These are phyloP conservation scores for Neoaliturus tenellus DNA, from an alignment of 2,888 invertebrate genomes.

Conservation along the genomic window DNA sequence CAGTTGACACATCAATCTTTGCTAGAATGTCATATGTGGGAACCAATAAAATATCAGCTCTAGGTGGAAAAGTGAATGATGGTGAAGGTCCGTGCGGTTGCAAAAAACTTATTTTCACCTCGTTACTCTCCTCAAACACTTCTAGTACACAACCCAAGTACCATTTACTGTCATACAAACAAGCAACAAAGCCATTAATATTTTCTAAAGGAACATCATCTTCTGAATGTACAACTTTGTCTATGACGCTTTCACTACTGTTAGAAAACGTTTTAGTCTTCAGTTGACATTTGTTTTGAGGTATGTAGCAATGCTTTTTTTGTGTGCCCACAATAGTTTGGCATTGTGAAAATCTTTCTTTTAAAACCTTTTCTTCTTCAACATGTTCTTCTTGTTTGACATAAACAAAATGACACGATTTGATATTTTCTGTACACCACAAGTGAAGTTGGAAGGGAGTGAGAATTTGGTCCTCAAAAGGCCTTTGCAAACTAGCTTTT, in stretches of 20 bases:
- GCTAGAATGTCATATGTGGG: too few species aligned
- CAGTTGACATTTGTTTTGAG: conserved; percentile 1
- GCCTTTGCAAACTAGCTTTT: conserved; percentile 35
- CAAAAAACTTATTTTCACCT: too few species aligned
- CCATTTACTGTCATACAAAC: conserved; percentile 38
- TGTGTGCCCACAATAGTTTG: conserved; percentile 23
- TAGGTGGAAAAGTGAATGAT: too few species aligned
- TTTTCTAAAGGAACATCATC: conserved; percentile 1
- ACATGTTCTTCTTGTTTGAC: conserved; percentile 36
- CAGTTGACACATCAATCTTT: too few species aligned
- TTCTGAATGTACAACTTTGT: conserved; percentile 7
- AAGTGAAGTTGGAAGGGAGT: conserved; percentile 22
- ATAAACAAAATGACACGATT: conserved; percentile 29
- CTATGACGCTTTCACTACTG: too few species aligned
- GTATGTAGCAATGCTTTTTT: conserved; percentile 7
- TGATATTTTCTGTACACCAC: conserved; percentile 25
- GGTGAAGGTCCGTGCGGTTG: too few species aligned
- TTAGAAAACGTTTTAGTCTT: conserved; percentile 19
- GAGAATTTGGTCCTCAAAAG: conserved; percentile 14
- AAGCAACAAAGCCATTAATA: conserved; percentile 32
- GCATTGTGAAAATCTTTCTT: conserved; percentile 29
- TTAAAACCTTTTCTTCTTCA: conserved; percentile 28
- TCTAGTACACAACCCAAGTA: too few species aligned
- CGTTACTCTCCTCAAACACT: too few species aligned
- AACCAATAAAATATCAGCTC: too few species aligned